Evolutionary conservation across 2,888 invertebrate genomes (phyloP).

Genomic region (Epicampocera succincta): DNA sequence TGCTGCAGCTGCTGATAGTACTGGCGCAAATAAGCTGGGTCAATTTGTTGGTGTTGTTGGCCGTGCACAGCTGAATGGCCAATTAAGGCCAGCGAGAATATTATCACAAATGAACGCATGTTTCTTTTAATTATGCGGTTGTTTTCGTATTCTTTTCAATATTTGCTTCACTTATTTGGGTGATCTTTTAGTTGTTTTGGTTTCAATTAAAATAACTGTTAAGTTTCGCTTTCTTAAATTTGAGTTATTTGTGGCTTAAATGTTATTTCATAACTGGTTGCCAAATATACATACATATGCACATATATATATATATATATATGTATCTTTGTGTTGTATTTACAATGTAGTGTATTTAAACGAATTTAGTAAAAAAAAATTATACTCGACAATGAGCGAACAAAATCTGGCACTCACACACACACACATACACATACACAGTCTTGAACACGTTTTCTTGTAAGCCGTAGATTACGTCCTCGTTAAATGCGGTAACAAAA

Average conservation of each 20-base stretch:
- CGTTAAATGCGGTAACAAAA: slow-evolving; percentile 66
- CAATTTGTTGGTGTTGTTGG: slow-evolving; percentile 80
- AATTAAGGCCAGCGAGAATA: slow-evolving; percentile 75
- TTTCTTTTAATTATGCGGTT: slow-evolving; percentile 50
- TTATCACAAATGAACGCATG: slow-evolving; percentile 75
- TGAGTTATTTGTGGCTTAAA: slow-evolving; percentile 43
- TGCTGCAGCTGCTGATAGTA: slow-evolving; percentile 81
- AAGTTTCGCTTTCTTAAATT: slow-evolving; percentile 26
- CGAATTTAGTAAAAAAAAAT: slow-evolving; percentile 14
- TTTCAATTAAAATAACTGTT: slow-evolving; percentile 43
- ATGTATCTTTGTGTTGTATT: too few species aligned
- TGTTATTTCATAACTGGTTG: slow-evolving; percentile 66
- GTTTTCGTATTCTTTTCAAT: slow-evolving; percentile 14
- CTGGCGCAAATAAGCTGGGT: slow-evolving; percentile 81
- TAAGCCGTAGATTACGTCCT: slow-evolving; percentile 59
- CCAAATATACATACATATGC: slow-evolving; percentile 12
- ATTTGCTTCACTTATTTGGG: slow-evolving; percentile 23
- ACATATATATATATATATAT: slow-evolving; percentile 5
- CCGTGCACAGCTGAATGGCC: slow-evolving; percentile 70
- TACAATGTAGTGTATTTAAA: too few species aligned
- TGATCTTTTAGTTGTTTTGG: slow-evolving; percentile 27
- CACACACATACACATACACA: slow-evolving; percentile 18
- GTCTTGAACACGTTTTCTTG: slow-evolving; percentile 39
- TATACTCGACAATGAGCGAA: slow-evolving; percentile 1
- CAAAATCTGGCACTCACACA: neutral